Conservation (phyloP, 2,888 invertebrate genomes). For the Malthinus flaveolus region DNA sequence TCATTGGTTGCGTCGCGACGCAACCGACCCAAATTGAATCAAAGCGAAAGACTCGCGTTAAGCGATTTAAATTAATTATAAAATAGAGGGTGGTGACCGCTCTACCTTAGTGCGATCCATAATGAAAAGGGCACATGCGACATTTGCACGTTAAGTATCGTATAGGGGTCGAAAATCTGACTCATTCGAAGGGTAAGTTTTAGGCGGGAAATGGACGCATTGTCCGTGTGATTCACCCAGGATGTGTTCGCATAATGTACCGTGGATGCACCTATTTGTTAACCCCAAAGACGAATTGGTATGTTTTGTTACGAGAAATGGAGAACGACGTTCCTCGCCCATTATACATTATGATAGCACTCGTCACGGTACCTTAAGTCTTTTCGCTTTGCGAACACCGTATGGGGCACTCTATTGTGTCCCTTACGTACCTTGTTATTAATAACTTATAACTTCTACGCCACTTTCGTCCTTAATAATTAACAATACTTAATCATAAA, state of each 20-base stretch:
- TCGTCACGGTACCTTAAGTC: constrained; percentile 41
- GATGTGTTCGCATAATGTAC: constrained; percentile 51
- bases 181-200: constrained; percentile 32
- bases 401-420: constrained; percentile 3
- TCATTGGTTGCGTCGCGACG: constrained; percentile 45
- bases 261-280: constrained; percentile 50
- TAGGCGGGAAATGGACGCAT: constrained; percentile 47
- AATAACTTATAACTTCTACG: not conserved
- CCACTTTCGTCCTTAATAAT: no score
- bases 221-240: constrained; percentile 52
- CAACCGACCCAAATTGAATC: constrained; percentile 41
- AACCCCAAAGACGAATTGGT: constrained; percentile 40
- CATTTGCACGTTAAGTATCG: constrained; percentile 35
- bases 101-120: constrained; percentile 20
- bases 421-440: not conserved
- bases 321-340: constrained; percentile 28
- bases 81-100: constrained; percentile 18
- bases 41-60: constrained; percentile 18
- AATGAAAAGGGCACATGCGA: constrained; percentile 34
- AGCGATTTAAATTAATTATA: constrained; percentile 22
- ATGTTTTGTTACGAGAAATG: constrained; percentile 40
- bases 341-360: constrained; percentile 37
- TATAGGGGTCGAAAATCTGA: constrained; percentile 31
- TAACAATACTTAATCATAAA: no score
- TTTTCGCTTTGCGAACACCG: constrained; percentile 15